These are phyloP conservation scores for Oostethus manadensis DNA, from an alignment of 2,113 vertebrate genomes.

Conservation along the genomic window DNA sequence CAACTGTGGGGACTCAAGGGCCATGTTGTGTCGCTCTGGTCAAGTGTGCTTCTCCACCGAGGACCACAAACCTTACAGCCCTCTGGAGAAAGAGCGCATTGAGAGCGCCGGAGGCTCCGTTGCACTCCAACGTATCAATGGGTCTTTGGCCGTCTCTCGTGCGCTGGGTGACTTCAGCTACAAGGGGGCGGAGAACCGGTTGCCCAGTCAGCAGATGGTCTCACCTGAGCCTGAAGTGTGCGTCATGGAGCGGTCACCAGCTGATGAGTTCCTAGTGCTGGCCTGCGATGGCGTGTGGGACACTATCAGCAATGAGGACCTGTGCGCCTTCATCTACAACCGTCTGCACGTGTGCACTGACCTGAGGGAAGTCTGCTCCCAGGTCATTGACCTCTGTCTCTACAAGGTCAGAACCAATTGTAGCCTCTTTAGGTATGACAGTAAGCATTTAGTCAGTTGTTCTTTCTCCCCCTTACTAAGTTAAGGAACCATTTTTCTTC, in stretches of 20 bases:
- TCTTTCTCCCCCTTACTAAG: not conserved
- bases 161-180: slow-evolving; percentile 80
- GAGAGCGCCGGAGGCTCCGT: slow-evolving; percentile 76
- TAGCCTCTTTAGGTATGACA: not conserved
- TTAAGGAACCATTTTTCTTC: not conserved
- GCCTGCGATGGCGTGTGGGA: slow-evolving; percentile 84
- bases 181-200: slow-evolving; percentile 74
- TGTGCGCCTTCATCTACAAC: slow-evolving; percentile 73
- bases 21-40: slow-evolving; percentile 72
- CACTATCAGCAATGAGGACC: slow-evolving; percentile 70
- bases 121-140: slow-evolving; percentile 73
- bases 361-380: slow-evolving; percentile 74
- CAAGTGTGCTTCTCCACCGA: slow-evolving; percentile 76
- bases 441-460: not conserved
- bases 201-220: slow-evolving; percentile 74
- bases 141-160: slow-evolving; percentile 79
- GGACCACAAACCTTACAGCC: slow-evolving; percentile 77
- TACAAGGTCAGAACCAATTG: slow-evolving; percentile 71
- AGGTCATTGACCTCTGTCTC: slow-evolving; percentile 78
- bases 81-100: slow-evolving; percentile 76
- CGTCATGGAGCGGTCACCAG: slow-evolving; percentile 64
- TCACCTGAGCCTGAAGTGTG: slow-evolving; percentile 79
- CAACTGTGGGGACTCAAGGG: slow-evolving; percentile 79
- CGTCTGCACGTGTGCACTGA: slow-evolving; percentile 72
- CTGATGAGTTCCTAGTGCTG: slow-evolving; percentile 79